phyloP scores from a whole-genome alignment of 2,888 invertebrate genomes.

The Nineta flava region DNA sequence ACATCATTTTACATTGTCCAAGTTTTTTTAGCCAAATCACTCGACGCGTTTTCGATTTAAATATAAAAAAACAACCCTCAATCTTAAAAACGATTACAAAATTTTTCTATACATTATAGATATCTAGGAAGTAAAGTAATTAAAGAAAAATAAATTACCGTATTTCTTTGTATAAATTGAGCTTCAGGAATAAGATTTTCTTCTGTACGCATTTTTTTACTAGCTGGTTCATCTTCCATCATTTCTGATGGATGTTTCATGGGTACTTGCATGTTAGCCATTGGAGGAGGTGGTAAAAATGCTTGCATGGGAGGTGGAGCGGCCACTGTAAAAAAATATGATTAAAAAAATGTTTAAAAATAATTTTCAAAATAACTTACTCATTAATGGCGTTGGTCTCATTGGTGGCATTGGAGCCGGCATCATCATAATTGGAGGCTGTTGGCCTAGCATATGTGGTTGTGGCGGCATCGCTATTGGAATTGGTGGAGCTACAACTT shows the following conservation, averaged over 20 bases:
- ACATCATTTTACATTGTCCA: too few relatives aligned
- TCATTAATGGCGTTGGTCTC: constrained; percentile 40
- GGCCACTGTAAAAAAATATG: constrained; percentile 20
- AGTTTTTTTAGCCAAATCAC: too few relatives aligned
- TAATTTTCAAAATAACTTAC: constrained; percentile 22
- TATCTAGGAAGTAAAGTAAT: too few relatives aligned
- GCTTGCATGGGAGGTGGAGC: constrained; percentile 30
- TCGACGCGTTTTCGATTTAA: background rate
- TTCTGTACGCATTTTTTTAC: constrained; percentile 81
- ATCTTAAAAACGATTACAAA: too few relatives aligned
- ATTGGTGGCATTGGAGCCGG: constrained; percentile 38
- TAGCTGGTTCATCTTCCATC: constrained; percentile 67
- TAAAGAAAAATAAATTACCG: constrained; percentile 30
- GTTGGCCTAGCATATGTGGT: constrained; percentile 30
- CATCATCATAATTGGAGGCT: constrained; percentile 46
- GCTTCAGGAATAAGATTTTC: constrained; percentile 84
- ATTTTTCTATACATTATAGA: too few relatives aligned
- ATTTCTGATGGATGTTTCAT: constrained; percentile 33
- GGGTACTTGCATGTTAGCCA: constrained; percentile 25
- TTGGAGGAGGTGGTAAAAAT: constrained; percentile 25
- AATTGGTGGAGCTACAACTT: constrained; percentile 36
- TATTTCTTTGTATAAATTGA: constrained; percentile 55
- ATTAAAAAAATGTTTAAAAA: background rate
- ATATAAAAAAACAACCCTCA: too few relatives aligned
- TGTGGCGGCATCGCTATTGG: constrained; percentile 27